Percentiles rank a stretch among this genome's conserved stretches.
phyloP scores from a whole-genome alignment of 2,888 invertebrate species.

The Zele albiditarsus region DNA sequence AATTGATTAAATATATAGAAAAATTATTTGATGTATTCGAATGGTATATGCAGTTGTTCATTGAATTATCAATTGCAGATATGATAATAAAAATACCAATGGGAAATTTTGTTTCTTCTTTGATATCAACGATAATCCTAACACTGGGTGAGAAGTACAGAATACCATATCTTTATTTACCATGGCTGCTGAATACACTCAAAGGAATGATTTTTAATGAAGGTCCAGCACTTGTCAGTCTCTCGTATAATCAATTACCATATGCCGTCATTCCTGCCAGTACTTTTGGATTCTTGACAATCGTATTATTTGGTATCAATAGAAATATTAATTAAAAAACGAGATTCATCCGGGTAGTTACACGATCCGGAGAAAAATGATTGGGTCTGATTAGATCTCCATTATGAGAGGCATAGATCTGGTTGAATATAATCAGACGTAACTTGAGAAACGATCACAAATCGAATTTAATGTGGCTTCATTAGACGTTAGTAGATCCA shows the following conservation, averaged over 20 bases:
- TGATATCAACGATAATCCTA: conserved; percentile 58
- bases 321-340: conserved; percentile 24
- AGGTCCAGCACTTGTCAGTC: conserved; percentile 56
- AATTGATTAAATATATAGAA: too few species aligned
- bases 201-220: conserved; percentile 59
- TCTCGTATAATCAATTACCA: conserved; percentile 54
- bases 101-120: conserved; percentile 55
- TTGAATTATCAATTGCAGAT: conserved; percentile 49
- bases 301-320: conserved; percentile 58
- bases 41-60: too few species aligned
- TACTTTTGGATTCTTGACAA: conserved; percentile 54
- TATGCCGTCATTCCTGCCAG: conserved; percentile 54
- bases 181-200: conserved; percentile 62
- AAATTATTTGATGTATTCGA: too few species aligned
- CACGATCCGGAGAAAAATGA: too few species aligned
- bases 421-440: too few species aligned
- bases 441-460: too few species aligned
- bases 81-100: conserved; percentile 57
- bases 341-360: too few species aligned
- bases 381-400: too few species aligned
- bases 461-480: too few species aligned
- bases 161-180: conserved; percentile 61
- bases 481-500: too few species aligned
- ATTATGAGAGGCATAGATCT: too few species aligned
- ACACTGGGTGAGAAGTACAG: conserved; percentile 54